Evolutionary conservation across 2,888 invertebrate genomes (phyloP), one percentile per base, ranked within the genome.

Genomic region (Morinoia aosen): DNA sequence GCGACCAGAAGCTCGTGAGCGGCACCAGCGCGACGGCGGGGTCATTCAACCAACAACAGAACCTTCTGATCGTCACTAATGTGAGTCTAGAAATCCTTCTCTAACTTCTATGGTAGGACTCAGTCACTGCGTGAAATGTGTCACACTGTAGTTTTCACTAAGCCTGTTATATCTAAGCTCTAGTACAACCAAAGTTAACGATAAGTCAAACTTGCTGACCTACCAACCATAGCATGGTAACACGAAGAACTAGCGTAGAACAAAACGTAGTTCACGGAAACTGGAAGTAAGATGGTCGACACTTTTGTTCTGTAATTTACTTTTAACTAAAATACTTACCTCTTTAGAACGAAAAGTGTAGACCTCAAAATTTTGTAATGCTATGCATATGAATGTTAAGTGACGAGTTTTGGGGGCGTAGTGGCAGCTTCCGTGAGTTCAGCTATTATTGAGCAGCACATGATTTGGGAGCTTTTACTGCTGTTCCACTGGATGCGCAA

Each of bases 1-100:
- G 76, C 33, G 90, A 40, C 40, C 90, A 90, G 90, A 90, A 90
- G 90, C 48, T 48, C 11, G 90, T 90, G 48, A 48, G 90, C 48
- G 88, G n/a, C 39, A 76, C 76, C 33, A 33, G 25, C 8, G 90
- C 90, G 0, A 12, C 90, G 12, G 90, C 93, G 7, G 57, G 57
- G 1, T 58, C 93, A 5, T 93, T 48, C 93, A 93, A 57, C 57
- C 93, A 93, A 33, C 91, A 91, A 61, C 95, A 91, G 76, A 95
- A 95, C 40, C 61, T 95, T 16, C 91, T 95, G 19, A 95, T 95
- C 2, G 95, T 95, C 58, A 58, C 95, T 25, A 95, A 95, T 64
- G 95, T 95, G 93, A 95, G 95, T 88, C 19, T 48, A 1, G 39
- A 61, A 61, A 61, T 61, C 61, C 61, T 61, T 2, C 61, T 19